Base-by-base conservation (phyloP, 2,113 vertebrate species). In the Clarias batrachus region DNA sequence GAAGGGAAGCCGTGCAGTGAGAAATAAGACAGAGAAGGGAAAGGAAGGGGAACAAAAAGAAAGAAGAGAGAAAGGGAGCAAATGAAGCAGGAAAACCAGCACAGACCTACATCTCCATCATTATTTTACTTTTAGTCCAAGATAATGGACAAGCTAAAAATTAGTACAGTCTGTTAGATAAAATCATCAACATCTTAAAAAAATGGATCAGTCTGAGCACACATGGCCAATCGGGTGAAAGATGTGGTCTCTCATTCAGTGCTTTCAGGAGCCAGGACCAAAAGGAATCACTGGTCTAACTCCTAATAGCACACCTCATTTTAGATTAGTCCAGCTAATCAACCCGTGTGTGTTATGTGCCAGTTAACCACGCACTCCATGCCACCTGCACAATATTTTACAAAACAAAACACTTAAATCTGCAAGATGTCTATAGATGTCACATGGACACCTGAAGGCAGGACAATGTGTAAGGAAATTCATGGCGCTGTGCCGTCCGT, bases 21-120 rank as follows among this genome's bases (percentile, higher is more conserved):
- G 82, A 85, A 85, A 86, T 74, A 94, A 93, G 93, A 95, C 93
- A 95, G 94, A 96, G 93, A 89, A 95, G 94, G 54, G 82, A 88
- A 82, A 88, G 93, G 92, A 96, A 94, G 95, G 48, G 48, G 48
- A 33, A 33, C 30, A 33, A 33, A 95, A 96, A 94, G 95, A 96
- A 84, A 85, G 83, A 95, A 95, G 94, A 93, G 96, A 95, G 95
- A 96, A 96, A 96, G 95, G 96, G 95, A 94, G 96, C 95, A 93
- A 96, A 96, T 96, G 95, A 97, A 97, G 96, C 96, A 96, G 96
- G 93, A 95, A 95, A 96, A 96, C 94, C 95, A 96, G 96, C 96
- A 92, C 82, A 92, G 82, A 96, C 93, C 96, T 94, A 94, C 93
- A 96, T 92, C 94, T 94, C 94, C 94, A 89, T 84, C 30, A 84